phyloP scores from a whole-genome alignment of 1,140 invertebrate species.

The Phymastichus coffea region DNA sequence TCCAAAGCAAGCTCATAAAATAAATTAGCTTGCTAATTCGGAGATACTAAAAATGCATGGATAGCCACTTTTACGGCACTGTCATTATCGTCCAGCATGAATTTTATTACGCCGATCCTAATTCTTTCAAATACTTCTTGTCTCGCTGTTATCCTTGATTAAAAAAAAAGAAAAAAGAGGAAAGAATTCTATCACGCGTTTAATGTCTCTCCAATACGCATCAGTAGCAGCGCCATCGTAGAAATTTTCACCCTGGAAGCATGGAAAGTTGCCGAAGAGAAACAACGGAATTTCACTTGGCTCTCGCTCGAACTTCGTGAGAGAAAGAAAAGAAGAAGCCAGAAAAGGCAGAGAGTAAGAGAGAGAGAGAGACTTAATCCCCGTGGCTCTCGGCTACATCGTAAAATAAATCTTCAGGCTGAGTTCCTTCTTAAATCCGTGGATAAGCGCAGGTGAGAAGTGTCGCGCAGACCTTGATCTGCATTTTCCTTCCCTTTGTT shows the following conservation, averaged over 20 bases:
- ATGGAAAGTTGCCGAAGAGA: neutral
- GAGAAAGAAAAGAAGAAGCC: neutral
- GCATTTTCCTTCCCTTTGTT: neutral
- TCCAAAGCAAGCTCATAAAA: conserved; percentile 8
- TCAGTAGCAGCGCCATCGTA: neutral
- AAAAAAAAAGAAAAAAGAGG: neutral
- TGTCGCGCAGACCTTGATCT: neutral
- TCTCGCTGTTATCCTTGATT: too few species aligned
- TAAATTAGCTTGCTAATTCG: neutral
- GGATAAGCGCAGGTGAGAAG: conserved; percentile 13
- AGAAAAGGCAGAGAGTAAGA: neutral
- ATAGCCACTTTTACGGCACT: neutral
- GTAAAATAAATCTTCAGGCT: conserved; percentile 6
- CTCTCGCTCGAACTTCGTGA: too few species aligned
- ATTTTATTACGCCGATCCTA: neutral
- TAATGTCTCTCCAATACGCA: neutral
- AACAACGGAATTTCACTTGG: neutral
- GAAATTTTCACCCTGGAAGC: neutral
- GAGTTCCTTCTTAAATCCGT: neutral
- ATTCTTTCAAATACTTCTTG: neutral
- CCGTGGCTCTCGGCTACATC: neutral
- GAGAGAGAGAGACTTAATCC: neutral
- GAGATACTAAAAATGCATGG: neutral
- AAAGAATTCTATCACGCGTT: too few species aligned
- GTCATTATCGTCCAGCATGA: neutral